A percentile compares a stretch with the other conserved stretches of the same genome.
Conservation (phyloP, 2,797 vertebrate genomes). For the Typhlichthys eigenmanni region DNA sequence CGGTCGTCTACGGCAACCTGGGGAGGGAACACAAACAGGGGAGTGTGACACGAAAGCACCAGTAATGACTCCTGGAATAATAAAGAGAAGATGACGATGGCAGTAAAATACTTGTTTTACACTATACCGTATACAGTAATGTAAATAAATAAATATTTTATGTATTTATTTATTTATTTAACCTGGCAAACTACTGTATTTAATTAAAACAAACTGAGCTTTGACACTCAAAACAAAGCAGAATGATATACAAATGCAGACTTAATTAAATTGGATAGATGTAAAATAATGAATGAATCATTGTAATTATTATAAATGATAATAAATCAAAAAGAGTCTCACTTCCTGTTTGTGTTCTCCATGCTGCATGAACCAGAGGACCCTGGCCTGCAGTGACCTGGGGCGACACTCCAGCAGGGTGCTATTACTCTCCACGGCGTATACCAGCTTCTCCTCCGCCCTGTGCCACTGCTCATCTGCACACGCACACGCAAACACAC, state of each 20-base stretch:
- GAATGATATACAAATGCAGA: too few relatives aligned
- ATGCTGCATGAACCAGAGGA: conserved; percentile 89
- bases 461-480: conserved; percentile 79
- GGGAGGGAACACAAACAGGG: not conserved
- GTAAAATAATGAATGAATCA: too few relatives aligned
- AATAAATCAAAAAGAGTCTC: conserved; percentile 26
- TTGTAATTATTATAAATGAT: too few relatives aligned
- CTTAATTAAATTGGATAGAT: too few relatives aligned
- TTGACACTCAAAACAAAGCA: too few relatives aligned
- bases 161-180: too few relatives aligned
- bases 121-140: too few relatives aligned
- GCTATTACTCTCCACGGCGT: conserved; percentile 91
- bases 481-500: conserved; percentile 35
- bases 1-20: conserved; percentile 88
- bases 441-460: conserved; percentile 82
- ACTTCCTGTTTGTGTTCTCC: conserved; percentile 86
- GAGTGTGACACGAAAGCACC: not conserved
- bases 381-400: conserved; percentile 90
- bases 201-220: too few relatives aligned
- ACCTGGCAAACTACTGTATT: too few relatives aligned
- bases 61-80: not conserved
- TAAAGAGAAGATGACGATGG: not conserved
- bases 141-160: too few relatives aligned
- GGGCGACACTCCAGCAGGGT: conserved; percentile 93
- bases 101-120: too few relatives aligned